These are phyloP conservation scores for Loriculus beryllinus DNA, from an alignment of 2,797 vertebrate species.

Conservation along the genomic window DNA sequence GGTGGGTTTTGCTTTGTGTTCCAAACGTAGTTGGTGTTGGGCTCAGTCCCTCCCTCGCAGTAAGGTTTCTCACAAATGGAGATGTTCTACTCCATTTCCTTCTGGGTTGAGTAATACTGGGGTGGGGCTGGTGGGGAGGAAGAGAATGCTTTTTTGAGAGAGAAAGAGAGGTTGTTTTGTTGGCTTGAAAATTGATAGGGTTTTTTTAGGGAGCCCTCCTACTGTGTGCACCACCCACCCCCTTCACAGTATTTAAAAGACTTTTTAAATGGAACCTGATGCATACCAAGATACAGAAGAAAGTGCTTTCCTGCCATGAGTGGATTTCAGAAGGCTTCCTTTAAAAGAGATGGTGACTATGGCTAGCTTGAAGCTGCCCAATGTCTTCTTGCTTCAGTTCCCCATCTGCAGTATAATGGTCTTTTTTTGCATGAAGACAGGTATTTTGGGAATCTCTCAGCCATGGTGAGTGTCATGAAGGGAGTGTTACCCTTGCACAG, in stretches of 20 bases:
- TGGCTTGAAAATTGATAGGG: neutral
- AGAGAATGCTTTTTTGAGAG: neutral
- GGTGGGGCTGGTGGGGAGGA: neutral
- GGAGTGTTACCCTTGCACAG: neutral
- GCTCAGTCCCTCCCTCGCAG: neutral
- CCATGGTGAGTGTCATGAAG: neutral
- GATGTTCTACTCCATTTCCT: constrained; percentile 2
- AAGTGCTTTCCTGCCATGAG: neutral
- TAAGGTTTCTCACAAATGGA: neutral
- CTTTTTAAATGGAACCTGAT: neutral
- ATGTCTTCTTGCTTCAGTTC: neutral
- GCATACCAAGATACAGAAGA: neutral
- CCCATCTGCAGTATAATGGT: neutral
- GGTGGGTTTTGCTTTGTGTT: constrained; percentile 63
- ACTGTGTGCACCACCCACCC: neutral
- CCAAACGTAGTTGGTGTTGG: neutral
- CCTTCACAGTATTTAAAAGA: neutral
- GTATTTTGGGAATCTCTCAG: neutral
- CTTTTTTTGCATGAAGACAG: neutral
- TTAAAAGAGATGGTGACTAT: neutral
- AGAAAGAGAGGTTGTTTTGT: neutral
- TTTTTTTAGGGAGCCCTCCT: neutral
- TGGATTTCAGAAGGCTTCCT: neutral
- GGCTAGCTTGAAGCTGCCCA: neutral
- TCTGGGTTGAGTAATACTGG: constrained; percentile 2